Evolutionary conservation across 1,140 invertebrate genomes (phyloP).

Genomic region (Drosophila trapezifrons): DNA sequence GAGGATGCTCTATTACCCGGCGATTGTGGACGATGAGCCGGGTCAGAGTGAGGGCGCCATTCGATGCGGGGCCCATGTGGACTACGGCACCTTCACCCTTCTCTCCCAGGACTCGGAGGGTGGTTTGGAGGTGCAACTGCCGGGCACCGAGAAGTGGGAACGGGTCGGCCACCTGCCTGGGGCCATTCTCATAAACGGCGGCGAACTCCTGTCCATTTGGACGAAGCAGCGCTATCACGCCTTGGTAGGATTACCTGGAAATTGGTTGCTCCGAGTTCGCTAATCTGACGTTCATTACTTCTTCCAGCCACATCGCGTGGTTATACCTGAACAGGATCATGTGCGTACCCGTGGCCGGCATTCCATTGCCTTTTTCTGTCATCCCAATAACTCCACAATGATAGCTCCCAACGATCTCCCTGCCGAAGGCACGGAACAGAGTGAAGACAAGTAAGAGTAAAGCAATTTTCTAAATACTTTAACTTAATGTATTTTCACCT

Average conservation of each 20-base stretch:
- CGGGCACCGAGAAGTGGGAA: constrained; percentile 89
- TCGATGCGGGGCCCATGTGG: constrained; percentile 89
- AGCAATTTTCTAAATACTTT: not conserved
- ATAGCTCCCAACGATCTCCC: constrained; percentile 85
- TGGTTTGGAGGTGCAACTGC: constrained; percentile 87
- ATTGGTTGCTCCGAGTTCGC: not conserved
- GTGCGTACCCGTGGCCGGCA: constrained; percentile 87
- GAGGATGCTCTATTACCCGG: constrained; percentile 88
- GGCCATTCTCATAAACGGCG: constrained; percentile 91
- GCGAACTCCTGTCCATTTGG: constrained; percentile 91
- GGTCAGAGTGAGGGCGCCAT: constrained; percentile 85
- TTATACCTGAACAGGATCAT: constrained; percentile 87
- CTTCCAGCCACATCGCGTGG: constrained; percentile 88
- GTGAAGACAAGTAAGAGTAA: constrained; percentile 71
- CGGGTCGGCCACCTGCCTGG: constrained; percentile 91
- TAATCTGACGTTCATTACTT: constrained; percentile 9
- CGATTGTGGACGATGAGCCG: constrained; percentile 86
- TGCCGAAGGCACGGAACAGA: constrained; percentile 58
- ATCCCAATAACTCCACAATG: constrained; percentile 87
- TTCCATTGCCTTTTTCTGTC: constrained; percentile 91
- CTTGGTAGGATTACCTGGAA: constrained; percentile 85
- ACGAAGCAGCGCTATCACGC: constrained; percentile 89
- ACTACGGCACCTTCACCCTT: constrained; percentile 90
- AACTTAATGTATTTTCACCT: not conserved
- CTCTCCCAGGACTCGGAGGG: constrained; percentile 89